phyloP scores from a whole-genome alignment of 2,113 vertebrate genomes.

The Phoenicopterus ruber region DNA sequence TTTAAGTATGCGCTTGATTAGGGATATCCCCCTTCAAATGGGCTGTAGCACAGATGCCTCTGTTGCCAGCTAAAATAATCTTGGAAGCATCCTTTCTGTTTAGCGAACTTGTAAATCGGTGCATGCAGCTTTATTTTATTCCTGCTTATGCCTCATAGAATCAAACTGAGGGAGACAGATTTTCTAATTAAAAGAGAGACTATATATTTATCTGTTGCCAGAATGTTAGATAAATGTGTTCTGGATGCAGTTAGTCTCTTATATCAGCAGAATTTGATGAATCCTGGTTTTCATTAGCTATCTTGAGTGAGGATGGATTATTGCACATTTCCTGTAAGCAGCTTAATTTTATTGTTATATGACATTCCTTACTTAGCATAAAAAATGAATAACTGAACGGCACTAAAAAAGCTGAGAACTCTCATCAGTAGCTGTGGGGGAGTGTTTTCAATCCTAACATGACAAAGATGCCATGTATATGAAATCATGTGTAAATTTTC shows the following conservation, averaged over 20 bases:
- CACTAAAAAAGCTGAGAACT: neutral
- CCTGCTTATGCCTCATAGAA: neutral
- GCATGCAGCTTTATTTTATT: neutral
- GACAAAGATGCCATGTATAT: conserved; percentile 3
- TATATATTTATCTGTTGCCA: neutral
- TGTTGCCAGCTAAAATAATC: neutral
- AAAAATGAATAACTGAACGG: neutral
- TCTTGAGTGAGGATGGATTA: neutral
- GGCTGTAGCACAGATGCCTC: neutral
- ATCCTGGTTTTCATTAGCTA: neutral
- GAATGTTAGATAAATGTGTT: neutral
- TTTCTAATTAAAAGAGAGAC: neutral
- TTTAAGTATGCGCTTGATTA: rapidly evolving
- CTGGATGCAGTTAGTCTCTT: neutral
- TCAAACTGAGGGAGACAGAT: neutral
- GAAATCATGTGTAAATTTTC: conserved; percentile 4
- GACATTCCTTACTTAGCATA: neutral
- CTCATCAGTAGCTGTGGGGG: neutral
- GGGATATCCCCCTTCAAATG: neutral
- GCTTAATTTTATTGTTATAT: conserved; percentile 3
- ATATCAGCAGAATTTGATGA: neutral
- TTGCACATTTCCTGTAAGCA: neutral
- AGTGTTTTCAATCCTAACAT: neutral
- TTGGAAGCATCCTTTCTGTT: neutral
- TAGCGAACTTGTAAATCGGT: neutral